These are phyloP conservation scores for Halichoerus grypus DNA, from an alignment of 2,113 vertebrate species.

Conservation along the genomic window DNA sequence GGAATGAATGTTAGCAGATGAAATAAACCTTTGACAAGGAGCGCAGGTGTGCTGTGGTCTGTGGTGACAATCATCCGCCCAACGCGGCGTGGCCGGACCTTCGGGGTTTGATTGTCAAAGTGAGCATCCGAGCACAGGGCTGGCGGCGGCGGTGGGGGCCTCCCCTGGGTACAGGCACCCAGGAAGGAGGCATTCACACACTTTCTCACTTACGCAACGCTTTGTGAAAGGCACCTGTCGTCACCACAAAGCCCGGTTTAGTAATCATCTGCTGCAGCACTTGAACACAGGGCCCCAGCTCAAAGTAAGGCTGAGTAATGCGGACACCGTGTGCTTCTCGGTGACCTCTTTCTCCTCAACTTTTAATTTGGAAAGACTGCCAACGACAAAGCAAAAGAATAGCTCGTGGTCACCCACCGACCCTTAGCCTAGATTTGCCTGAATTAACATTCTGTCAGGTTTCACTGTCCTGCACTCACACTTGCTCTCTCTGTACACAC, in stretches of 20 bases:
- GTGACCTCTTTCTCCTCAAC: neutral
- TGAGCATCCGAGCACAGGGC: neutral
- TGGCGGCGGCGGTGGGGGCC: neutral
- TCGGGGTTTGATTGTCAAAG: neutral
- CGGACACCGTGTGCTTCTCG: accelerated
- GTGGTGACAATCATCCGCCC: constrained; percentile 21
- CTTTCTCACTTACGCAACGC: accelerated
- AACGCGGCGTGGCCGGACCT: accelerated
- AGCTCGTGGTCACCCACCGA: neutral
- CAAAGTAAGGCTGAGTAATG: too few species aligned
- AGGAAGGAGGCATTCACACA: accelerated
- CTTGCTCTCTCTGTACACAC: neutral
- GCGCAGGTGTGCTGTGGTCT: constrained; percentile 74
- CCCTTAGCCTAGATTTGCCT: neutral
- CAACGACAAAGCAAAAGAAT: neutral
- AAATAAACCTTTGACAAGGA: constrained; percentile 88
- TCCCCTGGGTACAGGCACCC: accelerated
- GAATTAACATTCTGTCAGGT: accelerated
- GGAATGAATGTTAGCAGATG: constrained; percentile 88
- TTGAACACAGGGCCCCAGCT: neutral
- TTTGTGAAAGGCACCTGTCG: neutral
- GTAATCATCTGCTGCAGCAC: accelerated
- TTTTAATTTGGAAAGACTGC: neutral
- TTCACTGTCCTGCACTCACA: too few species aligned
- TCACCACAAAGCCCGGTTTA: neutral